A percentile compares a stretch with the other conserved stretches of the same genome.
These are phyloP conservation scores for Opisthocomus hoazin DNA, from an alignment of 2,113 vertebrate genomes.

Conservation along the genomic window DNA sequence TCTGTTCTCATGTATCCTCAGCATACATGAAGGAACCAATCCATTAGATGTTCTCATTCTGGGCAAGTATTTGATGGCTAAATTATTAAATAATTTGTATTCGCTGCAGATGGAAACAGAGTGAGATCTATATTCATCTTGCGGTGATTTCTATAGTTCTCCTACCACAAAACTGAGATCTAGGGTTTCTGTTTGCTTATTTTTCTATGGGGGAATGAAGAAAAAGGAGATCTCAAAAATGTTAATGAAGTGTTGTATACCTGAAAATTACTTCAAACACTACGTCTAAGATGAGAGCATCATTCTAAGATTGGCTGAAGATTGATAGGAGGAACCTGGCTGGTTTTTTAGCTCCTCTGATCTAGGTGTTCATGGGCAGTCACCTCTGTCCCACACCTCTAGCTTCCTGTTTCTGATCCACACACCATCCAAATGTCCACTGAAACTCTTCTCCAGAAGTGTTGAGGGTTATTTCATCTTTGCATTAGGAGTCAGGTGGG, in stretches of 20 bases:
- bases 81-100: background rate
- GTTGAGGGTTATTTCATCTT: background rate
- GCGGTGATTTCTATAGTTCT: background rate
- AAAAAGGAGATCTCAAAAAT: background rate
- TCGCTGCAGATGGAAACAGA: background rate
- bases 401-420: background rate
- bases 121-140: background rate
- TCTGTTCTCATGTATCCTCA: background rate
- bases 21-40: background rate
- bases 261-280: background rate
- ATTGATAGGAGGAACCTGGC: background rate
- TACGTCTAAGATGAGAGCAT: background rate
- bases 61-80: background rate
- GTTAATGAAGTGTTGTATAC: background rate
- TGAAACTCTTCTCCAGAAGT: background rate
- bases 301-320: background rate
- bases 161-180: background rate
- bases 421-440: background rate
- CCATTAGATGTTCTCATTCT: background rate
- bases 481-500: background rate
- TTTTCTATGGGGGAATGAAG: background rate
- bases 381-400: background rate
- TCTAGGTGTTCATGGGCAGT: background rate
- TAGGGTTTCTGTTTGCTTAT: background rate
- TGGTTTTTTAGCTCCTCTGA: background rate